Base-by-base conservation (phyloP, 2,888 invertebrate genomes). In the Eilema depressum region DNA sequence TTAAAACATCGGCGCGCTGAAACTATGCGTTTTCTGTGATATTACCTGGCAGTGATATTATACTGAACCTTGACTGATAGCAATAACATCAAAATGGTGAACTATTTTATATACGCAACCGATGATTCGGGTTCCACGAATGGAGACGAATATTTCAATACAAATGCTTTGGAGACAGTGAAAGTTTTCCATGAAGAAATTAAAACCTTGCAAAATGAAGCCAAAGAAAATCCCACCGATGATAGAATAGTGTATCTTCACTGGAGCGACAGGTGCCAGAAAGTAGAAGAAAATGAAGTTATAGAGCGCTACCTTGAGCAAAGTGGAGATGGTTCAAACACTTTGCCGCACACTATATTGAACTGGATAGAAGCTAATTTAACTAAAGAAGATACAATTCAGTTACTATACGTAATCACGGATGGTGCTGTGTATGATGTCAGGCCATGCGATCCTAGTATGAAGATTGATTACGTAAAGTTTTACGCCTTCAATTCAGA, bases 1-100 rank as follows among this genome's bases (percentile, higher is more conserved):
- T 11, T 37, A 37, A 12, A 14, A 2, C 17, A 41, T 41, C 3
- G n/a, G n/a, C n/a, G n/a, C n/a, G n/a, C 14, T 10, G 41, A 17
- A 20, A 47, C 25, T 3, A 2, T 57, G 57, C 25, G 25, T 12
- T 57, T 57, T 57, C 25, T 7, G 7, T 47, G 47, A 20, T 5
- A 20, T 47, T 7, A 0, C 20, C 5, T 20, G 41, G 17, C 3
- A 4, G 12, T 37, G 12, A 12, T 37, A 12, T 37, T 37, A 12
- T 12, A 1, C 17, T 41, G 41, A 5, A 47, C 5, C 47, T 47
- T 47, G 47, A 47, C 47, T 47, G 47, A 47, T 20, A 62, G 65
- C 73, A 71, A 76, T 70, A 66, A 30, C 12, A 7, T 5, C 30
- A 66, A 66, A 59, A 66, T 66, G 67, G 60, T 67, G 12, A 60